Evolutionary conservation across 2,113 vertebrate species (phyloP).

Genomic region (Fukomys damarensis): DNA sequence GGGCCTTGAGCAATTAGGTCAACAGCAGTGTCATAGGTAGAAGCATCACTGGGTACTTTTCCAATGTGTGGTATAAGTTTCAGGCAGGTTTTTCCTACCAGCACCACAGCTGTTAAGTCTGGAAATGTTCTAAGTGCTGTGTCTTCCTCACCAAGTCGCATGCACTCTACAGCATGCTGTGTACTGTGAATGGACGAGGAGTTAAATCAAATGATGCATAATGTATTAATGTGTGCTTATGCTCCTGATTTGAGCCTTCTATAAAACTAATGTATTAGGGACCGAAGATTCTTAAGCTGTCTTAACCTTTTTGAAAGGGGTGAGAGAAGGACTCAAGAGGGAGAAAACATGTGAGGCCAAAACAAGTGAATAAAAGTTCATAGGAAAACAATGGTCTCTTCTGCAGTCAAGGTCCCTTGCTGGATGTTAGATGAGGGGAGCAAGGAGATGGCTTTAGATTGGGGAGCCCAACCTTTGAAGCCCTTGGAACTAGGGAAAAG

Average conservation of each 20-base stretch:
- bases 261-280: neutral
- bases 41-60: neutral
- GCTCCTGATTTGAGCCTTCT: neutral
- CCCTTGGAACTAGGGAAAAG: neutral
- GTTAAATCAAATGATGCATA: neutral
- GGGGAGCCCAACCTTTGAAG: neutral
- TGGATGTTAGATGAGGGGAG: neutral
- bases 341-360: neutral
- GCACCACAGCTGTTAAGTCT: neutral
- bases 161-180: fast-evolving
- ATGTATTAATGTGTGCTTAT: neutral
- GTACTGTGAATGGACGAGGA: neutral
- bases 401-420: neutral
- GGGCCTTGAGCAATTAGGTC: neutral
- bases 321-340: neutral
- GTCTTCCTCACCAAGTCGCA: neutral
- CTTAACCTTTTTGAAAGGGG: neutral
- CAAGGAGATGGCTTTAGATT: neutral
- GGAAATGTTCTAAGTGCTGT: neutral
- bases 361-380: neutral
- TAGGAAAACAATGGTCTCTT: neutral
- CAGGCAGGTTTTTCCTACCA: neutral
- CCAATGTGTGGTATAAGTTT: neutral
- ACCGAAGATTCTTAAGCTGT: neutral
- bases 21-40: neutral